These are phyloP conservation scores for Heterotis niloticus DNA, from an alignment of 2,113 vertebrate genomes.

Conservation along the genomic window DNA sequence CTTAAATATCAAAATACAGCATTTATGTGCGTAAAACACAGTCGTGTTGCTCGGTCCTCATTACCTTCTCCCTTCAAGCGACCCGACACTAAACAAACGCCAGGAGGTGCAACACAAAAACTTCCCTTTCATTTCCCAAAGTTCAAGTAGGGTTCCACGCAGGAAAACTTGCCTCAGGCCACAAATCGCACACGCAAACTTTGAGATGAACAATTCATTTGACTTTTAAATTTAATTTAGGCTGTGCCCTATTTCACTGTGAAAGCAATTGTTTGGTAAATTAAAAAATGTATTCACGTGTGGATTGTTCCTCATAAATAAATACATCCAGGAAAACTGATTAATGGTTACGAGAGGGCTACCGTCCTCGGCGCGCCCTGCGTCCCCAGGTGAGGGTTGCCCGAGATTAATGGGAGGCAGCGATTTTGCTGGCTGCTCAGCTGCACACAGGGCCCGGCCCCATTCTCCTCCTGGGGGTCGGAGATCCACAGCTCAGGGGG, in stretches of 20 bases:
- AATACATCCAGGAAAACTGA: constrained; percentile 75
- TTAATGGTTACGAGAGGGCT: constrained; percentile 74
- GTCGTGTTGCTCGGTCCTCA: constrained; percentile 1
- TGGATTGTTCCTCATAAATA: constrained; percentile 88
- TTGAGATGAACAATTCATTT: constrained; percentile 58
- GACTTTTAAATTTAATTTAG: constrained; percentile 92
- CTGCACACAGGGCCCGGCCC: too few relatives aligned
- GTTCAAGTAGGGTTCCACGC: constrained; percentile 39
- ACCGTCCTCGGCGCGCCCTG: constrained; percentile 62
- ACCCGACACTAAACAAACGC: constrained; percentile 37
- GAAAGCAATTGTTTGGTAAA: constrained; percentile 87
- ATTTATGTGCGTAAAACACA: constrained; percentile 2
- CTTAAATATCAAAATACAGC: constrained; percentile 8
- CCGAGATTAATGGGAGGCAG: constrained; percentile 67
- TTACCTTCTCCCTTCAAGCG: constrained; percentile 12
- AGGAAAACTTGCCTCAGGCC: constrained; percentile 34
- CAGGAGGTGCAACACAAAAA: constrained; percentile 40
- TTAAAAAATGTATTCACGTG: constrained; percentile 81
- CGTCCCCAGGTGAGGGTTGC: constrained; percentile 70
- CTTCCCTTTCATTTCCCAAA: constrained; percentile 49
- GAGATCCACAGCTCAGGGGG: constrained; percentile 58
- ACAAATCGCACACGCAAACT: constrained; percentile 38
- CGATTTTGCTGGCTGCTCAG: constrained; percentile 80
- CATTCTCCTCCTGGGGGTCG: constrained; percentile 53
- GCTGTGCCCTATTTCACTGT: constrained; percentile 74